These are phyloP conservation scores for Melospiza melodia DNA, from an alignment of 2,113 vertebrate genomes.

Conservation along the genomic window DNA sequence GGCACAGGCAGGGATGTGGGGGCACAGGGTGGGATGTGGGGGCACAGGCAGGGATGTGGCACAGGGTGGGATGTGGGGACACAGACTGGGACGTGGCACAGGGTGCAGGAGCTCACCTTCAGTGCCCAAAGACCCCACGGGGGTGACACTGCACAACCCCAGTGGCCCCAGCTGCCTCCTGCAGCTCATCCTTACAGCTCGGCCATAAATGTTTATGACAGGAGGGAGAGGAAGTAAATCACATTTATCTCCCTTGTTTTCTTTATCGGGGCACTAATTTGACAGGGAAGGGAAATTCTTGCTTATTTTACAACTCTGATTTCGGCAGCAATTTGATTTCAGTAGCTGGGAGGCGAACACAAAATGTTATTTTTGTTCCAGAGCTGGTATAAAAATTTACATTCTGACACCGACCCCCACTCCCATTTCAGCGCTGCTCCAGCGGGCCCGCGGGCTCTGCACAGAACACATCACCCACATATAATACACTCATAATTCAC, in stretches of 20 bases:
- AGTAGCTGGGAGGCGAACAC: conserved; percentile 51
- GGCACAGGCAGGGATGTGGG: too few relatives aligned
- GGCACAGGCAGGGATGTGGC: background rate
- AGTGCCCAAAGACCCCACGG: fast-evolving
- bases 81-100: background rate
- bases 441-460: conserved; percentile 11
- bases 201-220: conserved; percentile 37
- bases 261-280: conserved; percentile 63
- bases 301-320: conserved; percentile 56
- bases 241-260: conserved; percentile 60
- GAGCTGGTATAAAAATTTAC: conserved; percentile 27
- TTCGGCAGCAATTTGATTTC: conserved; percentile 45
- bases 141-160: background rate
- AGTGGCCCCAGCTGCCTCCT: background rate
- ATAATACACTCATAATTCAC: conserved; percentile 66
- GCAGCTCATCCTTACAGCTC: background rate
- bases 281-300: conserved; percentile 59
- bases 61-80: background rate
- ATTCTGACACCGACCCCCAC: conserved; percentile 48
- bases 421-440: background rate
- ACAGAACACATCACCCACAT: conserved; percentile 19
- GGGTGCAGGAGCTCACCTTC: background rate
- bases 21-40: too few relatives aligned
- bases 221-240: conserved; percentile 49
- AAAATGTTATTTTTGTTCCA: conserved; percentile 41